Evolutionary conservation across 92 coral and sea anemone species (phyloP), one percentile per base, ranked within the genome.

Genomic region (Desmophyllum pertusum): DNA sequence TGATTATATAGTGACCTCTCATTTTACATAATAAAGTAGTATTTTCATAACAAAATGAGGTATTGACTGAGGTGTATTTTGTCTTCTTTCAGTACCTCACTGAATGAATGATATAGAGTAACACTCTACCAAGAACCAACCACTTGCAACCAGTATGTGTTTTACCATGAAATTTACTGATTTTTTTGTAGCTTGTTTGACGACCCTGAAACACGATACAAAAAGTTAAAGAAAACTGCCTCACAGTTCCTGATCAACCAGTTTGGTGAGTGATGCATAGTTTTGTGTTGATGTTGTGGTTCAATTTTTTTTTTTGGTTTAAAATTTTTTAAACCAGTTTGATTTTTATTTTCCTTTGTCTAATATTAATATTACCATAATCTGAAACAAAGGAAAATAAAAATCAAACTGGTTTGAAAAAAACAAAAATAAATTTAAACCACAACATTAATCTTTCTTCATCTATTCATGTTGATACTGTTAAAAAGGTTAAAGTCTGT

Each of bases 231-330:
- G 94, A 92, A 89, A 80, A 87, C 95, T 75, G 93, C 88, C 48
- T 84, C 90, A 37, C 99, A 97, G 83, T 94, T 97, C 76, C 90
- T 91, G 19, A 89, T 94, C 69, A 91, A 94, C 67, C 99, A 97
- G 88, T 97, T 94, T 97, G 99, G 99, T 97, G 63, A 61, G 98
- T 86, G 17, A 11, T 41, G n/a, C 33, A 43, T 43, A 11, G 19
- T 72, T 41, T 5, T 42, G 18, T 31, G 2, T 0, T 31, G 10
- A 36, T n/a, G 5, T 40, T 10, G 45, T n/a, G 2, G 37, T n/a
- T 55, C 17, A 8, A 23, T 25, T n/a, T 3, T 19, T 51, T 15
- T 19, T 4, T 27, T 59, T 23, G n/a, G n/a, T n/a, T n/a, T n/a
- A n/a, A n/a, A n/a, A n/a, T n/a, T n/a, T n/a, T n/a, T n/a, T n/a